Conservation (phyloP, 2,797 vertebrate species). For the Spheniscus humboldti region DNA sequence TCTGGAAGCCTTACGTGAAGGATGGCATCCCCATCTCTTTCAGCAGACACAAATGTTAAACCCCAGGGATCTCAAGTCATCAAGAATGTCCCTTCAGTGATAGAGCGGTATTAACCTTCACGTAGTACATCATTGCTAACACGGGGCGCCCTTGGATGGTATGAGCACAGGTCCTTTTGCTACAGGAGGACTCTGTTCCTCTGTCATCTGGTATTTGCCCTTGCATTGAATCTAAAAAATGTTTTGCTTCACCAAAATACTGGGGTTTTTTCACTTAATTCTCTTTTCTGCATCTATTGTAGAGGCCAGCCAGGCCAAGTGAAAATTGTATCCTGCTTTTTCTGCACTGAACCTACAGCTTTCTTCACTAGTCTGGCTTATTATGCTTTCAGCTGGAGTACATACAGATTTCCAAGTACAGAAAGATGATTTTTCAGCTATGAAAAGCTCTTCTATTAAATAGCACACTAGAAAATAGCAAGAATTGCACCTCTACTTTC, state of each 20-base stretch:
- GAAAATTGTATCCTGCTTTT: neutral
- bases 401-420: neutral
- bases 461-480: neutral
- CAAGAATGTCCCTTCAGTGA: neutral
- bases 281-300: neutral
- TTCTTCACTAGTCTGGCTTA: neutral
- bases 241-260: neutral
- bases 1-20: neutral
- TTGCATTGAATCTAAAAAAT: neutral
- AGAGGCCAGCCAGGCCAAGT: neutral
- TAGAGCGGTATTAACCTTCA: neutral
- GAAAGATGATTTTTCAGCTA: neutral
- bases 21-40: neutral
- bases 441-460: neutral
- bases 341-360: neutral
- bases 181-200: neutral
- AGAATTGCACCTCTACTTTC: neutral
- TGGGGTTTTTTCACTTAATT: neutral
- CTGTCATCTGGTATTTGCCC: neutral
- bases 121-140: neutral
- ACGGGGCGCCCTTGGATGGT: neutral
- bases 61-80: neutral
- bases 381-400: neutral
- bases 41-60: neutral
- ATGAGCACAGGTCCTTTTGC: neutral